Percentiles rank a stretch among this genome's conserved stretches.
Evolutionary conservation across 2,888 invertebrate species (phyloP).

Genomic region (Nomada goodeniana): DNA sequence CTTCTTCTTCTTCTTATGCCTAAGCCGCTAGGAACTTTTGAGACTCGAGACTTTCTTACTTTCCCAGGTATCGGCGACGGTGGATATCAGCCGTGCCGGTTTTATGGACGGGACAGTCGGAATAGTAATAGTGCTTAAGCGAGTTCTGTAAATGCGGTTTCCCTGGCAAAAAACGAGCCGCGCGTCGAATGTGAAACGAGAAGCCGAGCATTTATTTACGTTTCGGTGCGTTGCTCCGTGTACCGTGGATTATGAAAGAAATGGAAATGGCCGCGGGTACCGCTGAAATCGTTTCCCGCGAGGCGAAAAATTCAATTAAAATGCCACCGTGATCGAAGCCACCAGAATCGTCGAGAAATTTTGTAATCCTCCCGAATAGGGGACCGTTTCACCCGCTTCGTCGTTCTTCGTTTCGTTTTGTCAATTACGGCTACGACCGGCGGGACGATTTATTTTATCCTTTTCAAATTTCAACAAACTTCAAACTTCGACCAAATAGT

Average conservation of each 20-base stretch:
- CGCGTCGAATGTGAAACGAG: constrained; percentile 61
- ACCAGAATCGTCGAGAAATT: not conserved
- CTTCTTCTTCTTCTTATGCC: not conserved
- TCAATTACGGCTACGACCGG: not conserved
- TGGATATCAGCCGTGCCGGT: constrained; percentile 35
- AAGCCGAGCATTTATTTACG: constrained; percentile 48
- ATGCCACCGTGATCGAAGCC: not conserved
- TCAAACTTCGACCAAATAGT: too few relatives aligned
- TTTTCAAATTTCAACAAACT: too few relatives aligned
- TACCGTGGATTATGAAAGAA: constrained; percentile 46
- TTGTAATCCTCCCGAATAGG: not conserved
- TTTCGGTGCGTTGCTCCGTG: constrained; percentile 24
- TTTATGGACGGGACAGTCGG: constrained; percentile 56
- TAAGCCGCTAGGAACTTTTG: not conserved
- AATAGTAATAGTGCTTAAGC: constrained; percentile 71
- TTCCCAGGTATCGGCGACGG: constrained; percentile 41
- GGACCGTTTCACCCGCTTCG: not conserved
- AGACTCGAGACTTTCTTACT: constrained; percentile 4
- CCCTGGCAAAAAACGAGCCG: constrained; percentile 59
- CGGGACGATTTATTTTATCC: too few relatives aligned
- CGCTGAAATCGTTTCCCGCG: constrained; percentile 2
- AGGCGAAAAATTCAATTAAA: constrained; percentile 17
- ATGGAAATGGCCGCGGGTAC: not conserved
- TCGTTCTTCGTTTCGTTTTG: not conserved
- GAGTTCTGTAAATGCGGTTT: constrained; percentile 53